Percentiles rank a stretch among this genome's conserved stretches.
These are phyloP conservation scores for Trachurus trachurus DNA, from an alignment of 2,797 vertebrate species.

Conservation along the genomic window DNA sequence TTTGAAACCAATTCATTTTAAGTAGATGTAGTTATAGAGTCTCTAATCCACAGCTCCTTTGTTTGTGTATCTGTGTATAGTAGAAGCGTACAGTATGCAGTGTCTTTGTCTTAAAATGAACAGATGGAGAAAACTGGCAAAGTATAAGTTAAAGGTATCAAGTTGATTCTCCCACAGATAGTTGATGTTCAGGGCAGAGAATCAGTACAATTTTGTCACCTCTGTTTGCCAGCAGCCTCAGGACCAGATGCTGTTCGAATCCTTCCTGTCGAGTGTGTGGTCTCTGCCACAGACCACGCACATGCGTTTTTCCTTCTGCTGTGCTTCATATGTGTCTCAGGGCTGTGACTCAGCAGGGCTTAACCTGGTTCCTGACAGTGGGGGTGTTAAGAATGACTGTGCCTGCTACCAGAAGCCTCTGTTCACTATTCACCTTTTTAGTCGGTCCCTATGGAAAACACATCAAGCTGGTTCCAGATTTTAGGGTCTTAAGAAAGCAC, in stretches of 20 bases:
- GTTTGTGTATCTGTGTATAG: not conserved
- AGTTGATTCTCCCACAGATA: constrained; percentile 37
- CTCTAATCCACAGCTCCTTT: constrained; percentile 1
- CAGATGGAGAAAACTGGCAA: constrained; percentile 31
- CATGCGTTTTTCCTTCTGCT: constrained; percentile 32
- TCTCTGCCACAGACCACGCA: constrained; percentile 20
- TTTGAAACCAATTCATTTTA: not conserved
- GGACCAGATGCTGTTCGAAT: constrained; percentile 47
- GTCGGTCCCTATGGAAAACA: constrained; percentile 5
- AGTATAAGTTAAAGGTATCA: constrained; percentile 27
- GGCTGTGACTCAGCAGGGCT: constrained; percentile 48
- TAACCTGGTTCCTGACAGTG: constrained; percentile 37
- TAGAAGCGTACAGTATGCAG: constrained; percentile 2
- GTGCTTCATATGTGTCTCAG: constrained; percentile 48
- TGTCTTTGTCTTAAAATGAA: constrained; percentile 22
- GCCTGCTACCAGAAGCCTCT: constrained; percentile 8
- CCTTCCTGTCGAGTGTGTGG: constrained; percentile 38
- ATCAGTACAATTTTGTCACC: constrained; percentile 44
- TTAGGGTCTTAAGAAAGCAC: constrained; percentile 3
- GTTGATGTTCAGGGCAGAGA: constrained; percentile 32
- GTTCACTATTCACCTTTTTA: constrained; percentile 28
- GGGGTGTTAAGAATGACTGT: constrained; percentile 40
- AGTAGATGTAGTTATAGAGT: not conserved
- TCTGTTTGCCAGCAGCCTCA: constrained; percentile 39
- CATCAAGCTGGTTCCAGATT: constrained; percentile 21